Conservation (phyloP, 1,140 invertebrate species). For the Aporrectodea caliginosa region DNA sequence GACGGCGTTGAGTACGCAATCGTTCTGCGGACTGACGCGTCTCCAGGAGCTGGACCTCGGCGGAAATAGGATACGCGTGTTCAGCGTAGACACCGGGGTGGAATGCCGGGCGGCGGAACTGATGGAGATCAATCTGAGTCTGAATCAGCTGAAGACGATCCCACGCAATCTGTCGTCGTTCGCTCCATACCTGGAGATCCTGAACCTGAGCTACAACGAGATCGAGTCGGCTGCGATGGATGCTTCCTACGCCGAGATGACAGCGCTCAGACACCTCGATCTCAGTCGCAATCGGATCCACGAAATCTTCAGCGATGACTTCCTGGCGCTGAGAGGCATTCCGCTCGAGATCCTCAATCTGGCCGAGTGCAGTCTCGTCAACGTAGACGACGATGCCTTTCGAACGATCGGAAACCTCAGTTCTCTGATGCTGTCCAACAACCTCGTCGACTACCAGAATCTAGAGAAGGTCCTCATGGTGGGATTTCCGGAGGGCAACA, state of each 20-base stretch:
- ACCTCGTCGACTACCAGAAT: conserved; percentile 9
- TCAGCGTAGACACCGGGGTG: conserved; percentile 3
- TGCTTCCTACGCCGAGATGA: conserved; percentile 13
- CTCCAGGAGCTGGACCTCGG: conserved; percentile 28
- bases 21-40: conserved; percentile 19
- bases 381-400: conserved; percentile 13
- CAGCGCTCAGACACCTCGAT: conserved; percentile 20
- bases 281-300: conserved; percentile 29
- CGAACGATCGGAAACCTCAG: conserved; percentile 14
- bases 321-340: background rate
- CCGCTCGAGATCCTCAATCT: conserved; percentile 26
- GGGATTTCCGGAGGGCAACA: background rate
- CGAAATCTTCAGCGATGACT: conserved; percentile 18
- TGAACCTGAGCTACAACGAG: conserved; percentile 31
- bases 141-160: conserved; percentile 19
- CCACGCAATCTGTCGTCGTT: conserved; percentile 26
- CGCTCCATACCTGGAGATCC: conserved; percentile 25
- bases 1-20: conserved; percentile 13
- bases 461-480: conserved; percentile 16
- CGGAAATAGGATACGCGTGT: conserved; percentile 20
- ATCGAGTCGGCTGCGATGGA: conserved; percentile 23
- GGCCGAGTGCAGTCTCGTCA: conserved; percentile 22
- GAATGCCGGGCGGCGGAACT: conserved; percentile 5
- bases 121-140: conserved; percentile 23
- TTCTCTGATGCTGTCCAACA: conserved; percentile 23